A percentile compares a stretch with the other conserved stretches of the same genome.
phyloP scores from a whole-genome alignment of 2,888 invertebrate genomes.

The Polydrusus pterygomalis region DNA sequence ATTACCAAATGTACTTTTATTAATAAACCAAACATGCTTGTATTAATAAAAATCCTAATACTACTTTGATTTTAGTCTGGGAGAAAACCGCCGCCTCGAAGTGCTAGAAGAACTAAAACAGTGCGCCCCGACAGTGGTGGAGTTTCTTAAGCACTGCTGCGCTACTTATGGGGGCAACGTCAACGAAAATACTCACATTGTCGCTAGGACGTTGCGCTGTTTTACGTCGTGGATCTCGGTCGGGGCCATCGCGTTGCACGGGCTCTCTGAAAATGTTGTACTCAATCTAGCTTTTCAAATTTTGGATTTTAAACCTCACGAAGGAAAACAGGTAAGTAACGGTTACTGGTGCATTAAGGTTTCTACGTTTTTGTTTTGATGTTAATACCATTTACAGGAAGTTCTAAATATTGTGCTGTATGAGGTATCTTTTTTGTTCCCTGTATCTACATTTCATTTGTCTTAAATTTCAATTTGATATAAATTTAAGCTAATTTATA shows the following conservation, averaged over 20 bases:
- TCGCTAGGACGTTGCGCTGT: slow-evolving; percentile 86
- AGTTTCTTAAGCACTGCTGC: slow-evolving; percentile 86
- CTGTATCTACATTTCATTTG: no score
- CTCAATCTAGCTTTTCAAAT: slow-evolving; percentile 84
- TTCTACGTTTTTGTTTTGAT: no score
- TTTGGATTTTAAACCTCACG: slow-evolving; percentile 69
- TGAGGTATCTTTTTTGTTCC: no score
- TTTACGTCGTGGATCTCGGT: slow-evolving; percentile 94
- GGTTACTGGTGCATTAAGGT: no score
- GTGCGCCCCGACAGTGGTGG: slow-evolving; percentile 84
- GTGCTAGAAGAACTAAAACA: slow-evolving; percentile 86
- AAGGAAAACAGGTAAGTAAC: slow-evolving; percentile 60
- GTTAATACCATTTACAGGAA: no score
- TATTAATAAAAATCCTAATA: no score
- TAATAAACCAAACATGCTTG: no score
- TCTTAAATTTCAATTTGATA: no score
- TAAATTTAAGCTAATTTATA: no score
- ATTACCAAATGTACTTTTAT: no score
- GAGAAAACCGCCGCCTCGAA: slow-evolving; percentile 92
- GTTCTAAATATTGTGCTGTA: no score
- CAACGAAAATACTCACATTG: slow-evolving; percentile 80
- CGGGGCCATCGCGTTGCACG: slow-evolving; percentile 84
- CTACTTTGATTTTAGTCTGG: slow-evolving; percentile 75
- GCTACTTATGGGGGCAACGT: slow-evolving; percentile 79
- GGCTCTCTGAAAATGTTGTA: slow-evolving; percentile 83